phyloP scores from a whole-genome alignment of 2,113 vertebrate species.

The Epinephelus lanceolatus region DNA sequence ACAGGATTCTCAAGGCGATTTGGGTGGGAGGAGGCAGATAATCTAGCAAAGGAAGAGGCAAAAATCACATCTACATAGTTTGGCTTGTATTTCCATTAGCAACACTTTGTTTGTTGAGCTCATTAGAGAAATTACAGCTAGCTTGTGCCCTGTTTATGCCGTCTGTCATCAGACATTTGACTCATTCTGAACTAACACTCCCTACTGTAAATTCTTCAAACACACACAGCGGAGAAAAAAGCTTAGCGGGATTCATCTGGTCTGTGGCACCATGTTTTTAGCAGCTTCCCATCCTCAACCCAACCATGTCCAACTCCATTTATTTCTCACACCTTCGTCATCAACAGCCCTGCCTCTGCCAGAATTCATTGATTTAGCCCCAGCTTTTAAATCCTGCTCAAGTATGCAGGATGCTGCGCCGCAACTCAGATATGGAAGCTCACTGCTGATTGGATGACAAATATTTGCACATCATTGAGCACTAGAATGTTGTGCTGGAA shows the following conservation, averaged over 20 bases:
- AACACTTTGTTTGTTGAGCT: background rate
- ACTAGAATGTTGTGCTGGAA: background rate
- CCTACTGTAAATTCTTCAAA: background rate
- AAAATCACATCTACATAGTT: background rate
- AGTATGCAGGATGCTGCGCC: background rate
- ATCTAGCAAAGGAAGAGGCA: background rate
- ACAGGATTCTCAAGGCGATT: background rate
- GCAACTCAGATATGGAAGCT: background rate
- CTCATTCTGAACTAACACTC: background rate
- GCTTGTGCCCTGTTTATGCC: background rate
- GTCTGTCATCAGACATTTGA: background rate
- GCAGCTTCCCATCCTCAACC: background rate
- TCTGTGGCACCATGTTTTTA: background rate
- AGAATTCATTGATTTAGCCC: background rate
- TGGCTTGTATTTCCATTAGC: background rate
- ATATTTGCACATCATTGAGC: background rate
- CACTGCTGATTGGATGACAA: slow-evolving; percentile 18
- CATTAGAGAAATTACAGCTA: background rate
- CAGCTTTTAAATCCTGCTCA: slow-evolving; percentile 2
- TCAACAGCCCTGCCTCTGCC: background rate
- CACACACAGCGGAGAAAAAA: background rate
- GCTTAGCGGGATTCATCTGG: background rate
- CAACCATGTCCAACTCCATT: slow-evolving; percentile 16
- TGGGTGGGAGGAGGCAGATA: background rate
- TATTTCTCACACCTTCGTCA: slow-evolving; percentile 24